Conservation (phyloP, 2,113 vertebrate species). For the Elephantulus edwardii region DNA sequence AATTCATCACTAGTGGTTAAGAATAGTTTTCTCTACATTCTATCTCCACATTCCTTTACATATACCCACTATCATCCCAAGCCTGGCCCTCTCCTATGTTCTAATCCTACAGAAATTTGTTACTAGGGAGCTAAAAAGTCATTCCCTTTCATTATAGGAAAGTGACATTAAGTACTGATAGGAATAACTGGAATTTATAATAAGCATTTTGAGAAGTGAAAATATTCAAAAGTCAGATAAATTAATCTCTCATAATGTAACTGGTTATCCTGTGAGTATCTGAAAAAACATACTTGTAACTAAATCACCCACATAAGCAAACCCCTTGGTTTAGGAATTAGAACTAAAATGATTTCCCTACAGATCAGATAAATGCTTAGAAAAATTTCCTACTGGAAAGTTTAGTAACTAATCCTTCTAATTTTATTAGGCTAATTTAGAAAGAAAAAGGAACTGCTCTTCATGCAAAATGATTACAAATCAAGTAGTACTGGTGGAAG, state of each 20-base stretch:
- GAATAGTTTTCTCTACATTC: not conserved
- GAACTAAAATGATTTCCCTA: constrained; percentile 34
- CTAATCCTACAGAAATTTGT: not conserved
- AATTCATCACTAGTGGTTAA: not conserved
- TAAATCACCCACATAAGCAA: constrained; percentile 41
- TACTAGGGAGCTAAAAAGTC: not conserved
- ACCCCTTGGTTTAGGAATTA: not conserved
- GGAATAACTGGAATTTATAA: not conserved
- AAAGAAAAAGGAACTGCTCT: constrained; percentile 55
- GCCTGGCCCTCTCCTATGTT: not conserved
- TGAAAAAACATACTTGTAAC: constrained; percentile 39
- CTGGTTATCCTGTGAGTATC: not conserved
- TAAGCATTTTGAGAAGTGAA: not conserved
- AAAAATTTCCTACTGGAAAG: not conserved
- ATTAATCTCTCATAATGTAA: not conserved
- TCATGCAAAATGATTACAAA: constrained; percentile 49
- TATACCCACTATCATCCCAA: not conserved
- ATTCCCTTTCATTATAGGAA: not conserved
- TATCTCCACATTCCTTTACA: not conserved
- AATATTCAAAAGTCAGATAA: constrained; percentile 25
- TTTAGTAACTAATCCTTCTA: constrained; percentile 62
- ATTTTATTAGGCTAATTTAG: constrained; percentile 67
- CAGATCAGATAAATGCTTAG: constrained; percentile 4
- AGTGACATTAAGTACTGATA: not conserved
- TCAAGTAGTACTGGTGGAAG: constrained; percentile 44